Conservation (phyloP, 2,113 vertebrate species). For the Cynopterus brachyotis region DNA sequence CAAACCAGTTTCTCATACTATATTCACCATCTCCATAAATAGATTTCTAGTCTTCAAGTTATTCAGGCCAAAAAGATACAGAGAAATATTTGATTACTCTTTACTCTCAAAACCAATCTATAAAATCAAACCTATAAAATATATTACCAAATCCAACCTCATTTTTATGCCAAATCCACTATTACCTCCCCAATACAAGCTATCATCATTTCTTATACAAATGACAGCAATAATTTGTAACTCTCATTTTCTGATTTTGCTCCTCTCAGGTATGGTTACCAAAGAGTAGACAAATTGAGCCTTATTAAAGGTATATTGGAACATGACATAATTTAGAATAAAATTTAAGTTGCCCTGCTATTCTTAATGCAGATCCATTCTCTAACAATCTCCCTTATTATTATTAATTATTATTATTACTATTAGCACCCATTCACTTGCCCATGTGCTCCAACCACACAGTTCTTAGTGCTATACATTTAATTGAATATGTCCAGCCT, state of each 20-base stretch:
- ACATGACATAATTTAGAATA: not conserved
- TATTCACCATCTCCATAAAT: not conserved
- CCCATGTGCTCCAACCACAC: not conserved
- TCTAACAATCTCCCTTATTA: not conserved
- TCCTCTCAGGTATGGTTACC: not conserved
- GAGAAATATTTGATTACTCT: not conserved
- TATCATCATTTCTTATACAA: not conserved
- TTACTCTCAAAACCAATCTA: not conserved
- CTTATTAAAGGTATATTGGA: not conserved
- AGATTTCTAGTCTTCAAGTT: not conserved
- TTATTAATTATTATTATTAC: not conserved
- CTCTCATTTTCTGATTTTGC: not conserved
- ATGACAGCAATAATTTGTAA: not conserved
- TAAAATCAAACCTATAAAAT: not conserved
- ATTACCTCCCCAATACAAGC: not conserved
- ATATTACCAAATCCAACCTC: not conserved
- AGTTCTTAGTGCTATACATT: not conserved
- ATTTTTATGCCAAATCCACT: not conserved
- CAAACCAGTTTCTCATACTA: not conserved
- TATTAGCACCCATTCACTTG: not conserved
- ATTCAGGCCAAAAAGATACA: not conserved
- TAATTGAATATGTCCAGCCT: not conserved
- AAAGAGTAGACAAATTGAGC: not conserved
- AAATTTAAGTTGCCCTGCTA: not conserved
- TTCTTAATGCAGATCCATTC: not conserved